Percentiles rank a stretch among this genome's conserved stretches.
Evolutionary conservation across 2,113 vertebrate species (phyloP).

Genomic region (Synchiropus splendidus): DNA sequence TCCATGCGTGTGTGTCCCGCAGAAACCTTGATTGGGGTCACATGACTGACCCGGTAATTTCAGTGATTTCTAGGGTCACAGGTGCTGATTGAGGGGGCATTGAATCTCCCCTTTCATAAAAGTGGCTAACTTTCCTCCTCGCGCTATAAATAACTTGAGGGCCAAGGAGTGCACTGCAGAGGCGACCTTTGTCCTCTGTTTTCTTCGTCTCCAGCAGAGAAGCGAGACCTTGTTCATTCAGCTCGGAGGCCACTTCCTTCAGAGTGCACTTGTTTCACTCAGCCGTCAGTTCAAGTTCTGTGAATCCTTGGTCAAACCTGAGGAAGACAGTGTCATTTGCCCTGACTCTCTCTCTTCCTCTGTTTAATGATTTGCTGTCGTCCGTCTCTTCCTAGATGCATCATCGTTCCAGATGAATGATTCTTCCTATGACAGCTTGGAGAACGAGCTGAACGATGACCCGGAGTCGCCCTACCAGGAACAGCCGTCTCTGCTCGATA

Average conservation of each 20-base stretch:
- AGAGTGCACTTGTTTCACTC: not conserved
- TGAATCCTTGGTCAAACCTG: not conserved
- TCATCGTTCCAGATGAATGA: constrained; percentile 83
- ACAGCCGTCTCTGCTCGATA: constrained; percentile 59
- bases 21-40: constrained; percentile 31
- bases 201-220: constrained; percentile 7
- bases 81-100: constrained; percentile 12
- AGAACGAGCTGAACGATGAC: constrained; percentile 86
- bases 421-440: constrained; percentile 87
- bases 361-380: not conserved
- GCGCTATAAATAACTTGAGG: constrained; percentile 11
- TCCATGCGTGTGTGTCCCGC: not conserved
- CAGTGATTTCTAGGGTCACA: constrained; percentile 25
- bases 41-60: constrained; percentile 25
- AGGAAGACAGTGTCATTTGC: not conserved
- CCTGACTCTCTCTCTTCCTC: not conserved
- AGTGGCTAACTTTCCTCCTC: not conserved
- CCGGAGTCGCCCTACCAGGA: constrained; percentile 73
- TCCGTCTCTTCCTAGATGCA: constrained; percentile 57
- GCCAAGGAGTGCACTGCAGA: constrained; percentile 7
- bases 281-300: not conserved
- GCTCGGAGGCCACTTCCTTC: not conserved
- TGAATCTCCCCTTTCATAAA: constrained; percentile 34
- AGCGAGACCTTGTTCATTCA: constrained; percentile 19
- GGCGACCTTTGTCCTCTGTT: constrained; percentile 21